phyloP scores from a whole-genome alignment of 2,888 invertebrate genomes.

The Heliconius aoede region DNA sequence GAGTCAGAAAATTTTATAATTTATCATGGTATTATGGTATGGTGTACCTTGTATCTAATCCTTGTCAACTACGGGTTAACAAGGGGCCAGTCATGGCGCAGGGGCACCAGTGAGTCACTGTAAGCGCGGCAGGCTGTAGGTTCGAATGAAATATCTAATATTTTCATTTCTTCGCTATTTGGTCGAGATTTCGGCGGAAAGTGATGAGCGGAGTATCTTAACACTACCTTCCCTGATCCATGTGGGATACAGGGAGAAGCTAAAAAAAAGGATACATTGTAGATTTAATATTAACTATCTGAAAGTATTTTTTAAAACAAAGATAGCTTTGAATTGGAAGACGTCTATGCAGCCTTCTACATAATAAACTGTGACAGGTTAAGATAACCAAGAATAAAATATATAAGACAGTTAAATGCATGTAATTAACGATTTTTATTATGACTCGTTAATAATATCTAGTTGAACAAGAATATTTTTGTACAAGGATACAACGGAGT shows the following conservation, averaged over 20 bases:
- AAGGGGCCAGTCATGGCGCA: background rate
- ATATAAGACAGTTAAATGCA: slow-evolving; percentile 1
- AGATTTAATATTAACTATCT: background rate
- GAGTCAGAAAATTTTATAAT: background rate
- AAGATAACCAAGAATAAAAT: slow-evolving; percentile 13
- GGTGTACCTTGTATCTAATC: background rate
- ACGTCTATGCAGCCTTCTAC: background rate
- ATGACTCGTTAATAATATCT: background rate
- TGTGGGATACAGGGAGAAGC: too few species aligned
- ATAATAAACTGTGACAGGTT: slow-evolving; percentile 11
- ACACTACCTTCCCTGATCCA: too few species aligned
- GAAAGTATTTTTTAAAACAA: background rate
- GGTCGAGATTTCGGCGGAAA: too few species aligned
- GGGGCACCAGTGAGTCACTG: too few species aligned
- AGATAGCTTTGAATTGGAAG: slow-evolving; percentile 8
- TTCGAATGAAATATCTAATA: too few species aligned
- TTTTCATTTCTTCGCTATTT: too few species aligned
- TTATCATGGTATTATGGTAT: background rate
- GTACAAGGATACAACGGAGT: too few species aligned
- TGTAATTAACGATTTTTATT: slow-evolving; percentile 2
- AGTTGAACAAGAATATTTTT: slow-evolving; percentile 6
- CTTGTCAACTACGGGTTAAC: background rate
- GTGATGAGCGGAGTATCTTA: too few species aligned
- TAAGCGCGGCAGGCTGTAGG: too few species aligned
- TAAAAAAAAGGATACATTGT: too few species aligned